A percentile compares a stretch with the other conserved stretches of the same genome.
Conservation (phyloP, 2,888 invertebrate species). For the Cheilosia variabilis region DNA sequence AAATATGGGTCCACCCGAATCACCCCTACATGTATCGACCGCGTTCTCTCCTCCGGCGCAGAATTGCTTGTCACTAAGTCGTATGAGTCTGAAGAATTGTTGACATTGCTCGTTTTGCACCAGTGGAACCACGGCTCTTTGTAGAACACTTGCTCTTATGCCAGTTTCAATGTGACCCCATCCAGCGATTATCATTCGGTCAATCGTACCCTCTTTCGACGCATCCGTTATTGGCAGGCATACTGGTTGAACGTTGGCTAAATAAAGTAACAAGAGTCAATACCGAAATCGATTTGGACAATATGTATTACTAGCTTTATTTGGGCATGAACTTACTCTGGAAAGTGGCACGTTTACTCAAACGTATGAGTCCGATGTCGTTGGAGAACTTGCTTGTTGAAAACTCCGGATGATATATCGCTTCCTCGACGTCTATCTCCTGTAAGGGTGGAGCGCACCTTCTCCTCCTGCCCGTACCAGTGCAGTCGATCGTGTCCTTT, state of each 20-base stretch:
- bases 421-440: slow-evolving; percentile 80
- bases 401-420: slow-evolving; percentile 85
- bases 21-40: slow-evolving; percentile 64
- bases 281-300: not conserved
- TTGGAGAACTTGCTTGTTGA: slow-evolving; percentile 81
- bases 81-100: slow-evolving; percentile 79
- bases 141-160: slow-evolving; percentile 60
- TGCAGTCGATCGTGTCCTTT: slow-evolving; percentile 80
- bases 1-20: slow-evolving; percentile 79
- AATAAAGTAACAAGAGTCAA: not conserved
- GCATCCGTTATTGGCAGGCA: slow-evolving; percentile 79
- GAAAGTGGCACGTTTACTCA: slow-evolving; percentile 78
- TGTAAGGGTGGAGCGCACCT: slow-evolving; percentile 82
- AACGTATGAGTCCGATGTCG: slow-evolving; percentile 86
- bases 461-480: slow-evolving; percentile 64
- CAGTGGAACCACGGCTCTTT: slow-evolving; percentile 77
- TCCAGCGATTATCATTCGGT: slow-evolving; percentile 79
- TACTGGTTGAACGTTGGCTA: slow-evolving; percentile 79
- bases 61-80: slow-evolving; percentile 81
- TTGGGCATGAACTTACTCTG: slow-evolving; percentile 64
- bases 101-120: slow-evolving; percentile 76
- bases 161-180: slow-evolving; percentile 80
- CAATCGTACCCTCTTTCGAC: slow-evolving; percentile 46
- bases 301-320: not conserved
- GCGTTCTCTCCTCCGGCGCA: slow-evolving; percentile 85